phyloP scores from a whole-genome alignment of 2,797 vertebrate species.

The Aulostomus chinensis region DNA sequence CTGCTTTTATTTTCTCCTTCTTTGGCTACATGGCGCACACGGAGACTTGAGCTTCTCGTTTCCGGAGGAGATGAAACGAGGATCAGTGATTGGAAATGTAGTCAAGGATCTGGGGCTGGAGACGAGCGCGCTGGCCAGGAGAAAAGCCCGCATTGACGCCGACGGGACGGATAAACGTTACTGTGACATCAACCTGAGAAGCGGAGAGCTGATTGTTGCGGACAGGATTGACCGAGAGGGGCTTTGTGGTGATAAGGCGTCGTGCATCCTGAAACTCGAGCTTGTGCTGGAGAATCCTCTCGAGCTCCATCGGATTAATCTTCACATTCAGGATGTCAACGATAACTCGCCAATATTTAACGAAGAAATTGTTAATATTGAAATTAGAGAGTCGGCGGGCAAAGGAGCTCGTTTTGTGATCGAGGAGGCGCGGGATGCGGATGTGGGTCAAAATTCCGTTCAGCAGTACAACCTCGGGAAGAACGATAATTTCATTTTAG shows the following conservation, averaged over 20 bases:
- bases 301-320: slow-evolving; percentile 57
- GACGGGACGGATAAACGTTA: slow-evolving; percentile 40
- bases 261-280: slow-evolving; percentile 74
- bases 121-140: slow-evolving; percentile 10
- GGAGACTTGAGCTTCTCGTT: slow-evolving; percentile 45
- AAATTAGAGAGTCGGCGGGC: slow-evolving; percentile 44
- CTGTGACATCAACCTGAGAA: slow-evolving; percentile 52
- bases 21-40: not conserved
- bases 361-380: slow-evolving; percentile 60
- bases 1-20: slow-evolving; percentile 4
- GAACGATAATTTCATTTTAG: slow-evolving; percentile 61
- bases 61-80: slow-evolving; percentile 45
- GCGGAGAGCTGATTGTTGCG: slow-evolving; percentile 58
- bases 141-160: slow-evolving; percentile 55
- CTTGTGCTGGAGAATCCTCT: slow-evolving; percentile 78
- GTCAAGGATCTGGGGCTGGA: slow-evolving; percentile 64
- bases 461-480: slow-evolving; percentile 65
- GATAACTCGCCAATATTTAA: slow-evolving; percentile 78
- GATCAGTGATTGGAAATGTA: slow-evolving; percentile 49
- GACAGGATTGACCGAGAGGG: slow-evolving; percentile 71
- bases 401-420: slow-evolving; percentile 60
- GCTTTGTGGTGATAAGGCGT: slow-evolving; percentile 59
- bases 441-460: slow-evolving; percentile 62
- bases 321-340: slow-evolving; percentile 80
- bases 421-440: slow-evolving; percentile 61